Conservation (phyloP, 2,797 vertebrate genomes). For the Bradypodion ventrale region DNA sequence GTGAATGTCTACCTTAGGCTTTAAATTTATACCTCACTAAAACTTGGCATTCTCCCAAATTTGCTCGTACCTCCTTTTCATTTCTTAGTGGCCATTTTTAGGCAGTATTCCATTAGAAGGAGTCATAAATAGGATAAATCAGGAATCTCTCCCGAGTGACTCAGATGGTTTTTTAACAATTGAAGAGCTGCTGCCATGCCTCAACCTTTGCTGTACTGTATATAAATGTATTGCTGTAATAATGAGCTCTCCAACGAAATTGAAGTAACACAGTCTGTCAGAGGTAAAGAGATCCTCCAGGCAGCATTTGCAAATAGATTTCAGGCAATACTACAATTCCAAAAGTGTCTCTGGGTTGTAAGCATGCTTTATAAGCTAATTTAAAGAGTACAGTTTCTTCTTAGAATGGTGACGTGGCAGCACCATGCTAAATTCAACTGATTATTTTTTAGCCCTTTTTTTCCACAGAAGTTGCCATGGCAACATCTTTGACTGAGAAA, state of each 20-base stretch:
- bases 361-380: conserved; percentile 40
- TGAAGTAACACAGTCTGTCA: background rate
- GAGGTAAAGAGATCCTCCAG: conserved; percentile 6
- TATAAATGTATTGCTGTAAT: conserved; percentile 12
- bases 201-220: background rate
- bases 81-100: background rate
- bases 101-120: background rate
- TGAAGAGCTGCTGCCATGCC: background rate
- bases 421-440: conserved; percentile 23
- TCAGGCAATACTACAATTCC: background rate
- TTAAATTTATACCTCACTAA: background rate
- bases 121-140: background rate
- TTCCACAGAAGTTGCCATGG: conserved; percentile 33
- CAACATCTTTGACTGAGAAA: conserved; percentile 38
- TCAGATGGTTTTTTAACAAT: conserved; percentile 5
- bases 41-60: background rate
- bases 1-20: background rate
- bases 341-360: background rate
- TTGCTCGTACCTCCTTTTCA: background rate
- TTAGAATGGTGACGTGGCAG: conserved; percentile 2
- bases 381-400: conserved; percentile 17
- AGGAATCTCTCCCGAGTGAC: background rate
- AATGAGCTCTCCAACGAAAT: conserved; percentile 18
- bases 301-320: conserved; percentile 10
- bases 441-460: conserved; percentile 2